Percentiles rank a stretch among this genome's conserved stretches.
phyloP scores from a whole-genome alignment of 2,113 vertebrate genomes.

The Xenotilapia leptura region DNA sequence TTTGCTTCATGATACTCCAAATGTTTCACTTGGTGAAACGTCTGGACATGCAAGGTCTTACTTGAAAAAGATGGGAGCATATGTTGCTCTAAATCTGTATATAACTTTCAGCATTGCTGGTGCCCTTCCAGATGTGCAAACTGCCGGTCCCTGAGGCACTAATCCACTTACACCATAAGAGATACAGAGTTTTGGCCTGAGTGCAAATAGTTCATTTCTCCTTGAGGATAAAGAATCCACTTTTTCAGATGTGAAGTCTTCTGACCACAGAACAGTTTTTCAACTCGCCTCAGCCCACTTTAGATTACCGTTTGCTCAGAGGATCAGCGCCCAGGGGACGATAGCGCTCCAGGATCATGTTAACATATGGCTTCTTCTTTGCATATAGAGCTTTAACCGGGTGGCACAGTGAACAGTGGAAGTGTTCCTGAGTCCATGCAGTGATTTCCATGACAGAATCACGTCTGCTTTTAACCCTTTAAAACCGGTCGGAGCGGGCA shows the following conservation, averaged over 20 bases:
- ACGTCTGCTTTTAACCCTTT: not conserved
- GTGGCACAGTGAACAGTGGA: not conserved
- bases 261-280: not conserved
- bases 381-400: not conserved
- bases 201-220: not conserved
- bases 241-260: not conserved
- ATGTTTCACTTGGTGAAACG: not conserved
- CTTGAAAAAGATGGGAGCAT: not conserved
- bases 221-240: not conserved
- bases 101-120: not conserved
- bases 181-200: not conserved
- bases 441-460: not conserved
- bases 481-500: no score
- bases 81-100: not conserved
- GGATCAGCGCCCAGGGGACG: not conserved
- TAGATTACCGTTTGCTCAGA: accelerated
- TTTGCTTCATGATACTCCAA: not conserved
- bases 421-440: not conserved
- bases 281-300: accelerated
- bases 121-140: not conserved
- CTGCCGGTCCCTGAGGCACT: not conserved
- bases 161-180: not conserved
- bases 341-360: accelerated
- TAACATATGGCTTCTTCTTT: not conserved
- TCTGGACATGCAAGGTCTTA: not conserved